Percentiles rank a stretch among this genome's conserved stretches.
phyloP scores from a whole-genome alignment of 2,888 invertebrate species.

The Dolichomitus sp. region DNA sequence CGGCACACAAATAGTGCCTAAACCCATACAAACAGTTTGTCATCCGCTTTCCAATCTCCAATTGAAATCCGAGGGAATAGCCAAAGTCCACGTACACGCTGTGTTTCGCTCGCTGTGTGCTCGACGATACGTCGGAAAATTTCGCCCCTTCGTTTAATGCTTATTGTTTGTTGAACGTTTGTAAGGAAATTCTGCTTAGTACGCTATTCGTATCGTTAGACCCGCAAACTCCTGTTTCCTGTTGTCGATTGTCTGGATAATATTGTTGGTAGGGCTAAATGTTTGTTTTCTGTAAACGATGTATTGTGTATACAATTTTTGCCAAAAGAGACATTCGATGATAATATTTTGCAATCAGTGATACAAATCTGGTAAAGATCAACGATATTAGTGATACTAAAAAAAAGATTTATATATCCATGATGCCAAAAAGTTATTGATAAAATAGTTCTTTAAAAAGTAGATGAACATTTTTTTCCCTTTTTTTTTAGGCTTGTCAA shows the following conservation, averaged over 20 bases:
- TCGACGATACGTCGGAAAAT: conserved; percentile 39
- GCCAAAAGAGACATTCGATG: no score
- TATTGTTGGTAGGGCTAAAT: not conserved
- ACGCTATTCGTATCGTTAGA: not conserved
- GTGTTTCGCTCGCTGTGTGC: conserved; percentile 18
- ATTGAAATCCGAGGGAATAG: conserved; percentile 1
- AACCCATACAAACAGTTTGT: conserved; percentile 36
- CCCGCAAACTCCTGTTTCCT: not conserved
- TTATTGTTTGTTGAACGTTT: conserved; percentile 25
- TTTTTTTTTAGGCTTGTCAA: no score
- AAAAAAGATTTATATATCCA: no score
- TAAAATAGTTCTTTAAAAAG: no score
- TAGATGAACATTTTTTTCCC: no score
- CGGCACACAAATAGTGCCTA: conserved; percentile 64
- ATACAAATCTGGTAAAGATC: no score
- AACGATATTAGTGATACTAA: no score
- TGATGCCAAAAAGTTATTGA: no score
- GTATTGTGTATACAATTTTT: no score
- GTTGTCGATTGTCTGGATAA: not conserved
- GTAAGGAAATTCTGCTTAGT: conserved; percentile 23
- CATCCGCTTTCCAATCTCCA: conserved; percentile 45
- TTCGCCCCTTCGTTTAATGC: conserved; percentile 10
- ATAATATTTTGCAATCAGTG: no score
- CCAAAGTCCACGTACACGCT: conserved; percentile 19
- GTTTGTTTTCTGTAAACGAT: not conserved